These are phyloP conservation scores for Stichodactyla mertensii DNA, from an alignment of 64 coral and sea anemone species.

Conservation along the genomic window DNA sequence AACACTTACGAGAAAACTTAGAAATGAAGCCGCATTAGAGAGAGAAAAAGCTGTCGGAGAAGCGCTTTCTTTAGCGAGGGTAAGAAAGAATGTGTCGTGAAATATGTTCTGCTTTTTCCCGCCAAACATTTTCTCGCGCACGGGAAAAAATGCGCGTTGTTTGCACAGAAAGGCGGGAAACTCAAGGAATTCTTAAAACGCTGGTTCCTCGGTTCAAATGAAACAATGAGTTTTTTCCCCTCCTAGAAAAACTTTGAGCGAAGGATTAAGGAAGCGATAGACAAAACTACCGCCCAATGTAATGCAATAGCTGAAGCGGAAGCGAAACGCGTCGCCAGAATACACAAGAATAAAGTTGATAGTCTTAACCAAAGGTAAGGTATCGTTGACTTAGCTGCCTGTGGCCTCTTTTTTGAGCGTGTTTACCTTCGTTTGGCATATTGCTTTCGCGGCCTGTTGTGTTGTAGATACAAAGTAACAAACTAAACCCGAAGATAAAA, in stretches of 20 bases:
- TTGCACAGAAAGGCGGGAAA: not conserved
- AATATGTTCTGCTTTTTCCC: not conserved
- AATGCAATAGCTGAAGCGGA: conserved; percentile 56
- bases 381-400: not conserved
- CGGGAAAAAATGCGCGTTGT: too few relatives aligned
- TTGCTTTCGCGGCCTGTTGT: too few relatives aligned
- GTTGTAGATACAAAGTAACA: too few relatives aligned
- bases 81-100: not conserved
- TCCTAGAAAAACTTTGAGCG: conserved; percentile 64
- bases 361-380: conserved; percentile 67
- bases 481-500: too few relatives aligned
- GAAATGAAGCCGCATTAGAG: conserved; percentile 66
- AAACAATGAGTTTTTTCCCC: not conserved
- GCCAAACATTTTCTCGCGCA: not conserved
- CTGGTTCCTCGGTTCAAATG: not conserved
- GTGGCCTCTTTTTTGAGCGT: too few relatives aligned
- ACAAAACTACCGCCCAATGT: conserved; percentile 62
- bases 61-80: conserved; percentile 59
- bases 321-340: conserved; percentile 36
- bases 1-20: conserved; percentile 54
- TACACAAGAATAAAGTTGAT: conserved; percentile 57
- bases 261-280: conserved; percentile 41
- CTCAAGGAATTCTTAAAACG: not conserved
- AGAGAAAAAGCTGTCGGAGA: conserved; percentile 75
- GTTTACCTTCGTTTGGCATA: too few relatives aligned